Evolutionary conservation across 2,797 vertebrate genomes (phyloP), one percentile per base, ranked within the genome.

Genomic region (Brachyrhaphis roseni): DNA sequence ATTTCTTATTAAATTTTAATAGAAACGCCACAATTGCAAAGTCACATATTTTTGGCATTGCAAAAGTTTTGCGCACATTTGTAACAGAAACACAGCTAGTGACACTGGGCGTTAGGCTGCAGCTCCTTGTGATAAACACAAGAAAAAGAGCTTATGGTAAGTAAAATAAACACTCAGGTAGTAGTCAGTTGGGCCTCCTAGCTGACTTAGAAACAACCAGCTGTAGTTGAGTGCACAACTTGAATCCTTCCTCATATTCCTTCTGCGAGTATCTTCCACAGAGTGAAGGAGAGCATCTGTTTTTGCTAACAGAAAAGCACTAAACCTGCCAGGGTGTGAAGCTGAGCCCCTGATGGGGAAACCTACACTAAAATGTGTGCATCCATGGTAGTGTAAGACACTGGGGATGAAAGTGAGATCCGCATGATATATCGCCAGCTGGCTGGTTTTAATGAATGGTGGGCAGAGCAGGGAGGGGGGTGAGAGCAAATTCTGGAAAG

Each of bases 361-460:
- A 79, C 75, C 62, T 31, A 73, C 23, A 49, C 72, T 55, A 53
- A 68, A 78, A 77, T 49, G 74, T 87, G 76, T 84, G 77, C 49
- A 79, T 64, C 81, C 7, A 28, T 62, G 47, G 71, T 12, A 68
- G 20, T 41, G 36, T 12, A 13, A 23, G 64, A 41, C 64, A 41
- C 36, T 36, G 31, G 20, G 36, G 73, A 83, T 80, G 82, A 88
- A 86, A 78, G 83, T 80, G 74, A 74, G 73, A 34, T 45, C 62
- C 10, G 5, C 23, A 72, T 88, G 78, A 88, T 87, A 81, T 84
- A 88, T 77, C 28, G 74, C 59, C 53, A 79, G 74, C 23, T 75
- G 66, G 34, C 72, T 80, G 80, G 84, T 90, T 87, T 78, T 39
- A 88, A 90, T 83, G 78, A 76, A 80, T 72, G 73, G 73, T 55